phyloP scores from a whole-genome alignment of 1,140 invertebrate genomes.

The Pseudobourletiella spinata region DNA sequence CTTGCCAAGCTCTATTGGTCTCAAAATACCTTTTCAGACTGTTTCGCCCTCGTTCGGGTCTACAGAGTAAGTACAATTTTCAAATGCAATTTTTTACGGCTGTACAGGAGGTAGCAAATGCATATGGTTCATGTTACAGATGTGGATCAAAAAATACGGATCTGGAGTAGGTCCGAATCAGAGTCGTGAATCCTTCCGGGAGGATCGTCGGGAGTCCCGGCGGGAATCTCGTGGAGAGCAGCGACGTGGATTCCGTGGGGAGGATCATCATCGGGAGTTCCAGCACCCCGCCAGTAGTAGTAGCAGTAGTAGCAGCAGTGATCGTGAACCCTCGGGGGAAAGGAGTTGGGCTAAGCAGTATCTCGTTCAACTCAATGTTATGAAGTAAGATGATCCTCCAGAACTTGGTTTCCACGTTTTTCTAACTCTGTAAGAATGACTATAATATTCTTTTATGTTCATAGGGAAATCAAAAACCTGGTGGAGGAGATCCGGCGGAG shows the following conservation, averaged over 20 bases:
- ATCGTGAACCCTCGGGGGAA: too few relatives aligned
- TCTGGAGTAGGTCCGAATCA: too few relatives aligned
- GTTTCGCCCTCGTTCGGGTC: conserved; percentile 68
- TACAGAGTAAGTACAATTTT: conserved; percentile 52
- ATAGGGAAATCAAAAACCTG: conserved; percentile 24
- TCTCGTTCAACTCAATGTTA: conserved; percentile 57
- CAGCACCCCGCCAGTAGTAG: too few relatives aligned
- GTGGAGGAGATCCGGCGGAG: conserved; percentile 25
- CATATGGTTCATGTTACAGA: neutral
- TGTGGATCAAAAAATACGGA: too few relatives aligned
- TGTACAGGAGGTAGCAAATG: too few relatives aligned
- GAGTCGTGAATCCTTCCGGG: too few relatives aligned
- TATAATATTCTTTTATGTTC: neutral
- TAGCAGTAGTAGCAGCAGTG: too few relatives aligned
- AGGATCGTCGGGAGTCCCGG: too few relatives aligned
- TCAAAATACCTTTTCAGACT: conserved; percentile 71
- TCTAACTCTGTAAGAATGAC: neutral
- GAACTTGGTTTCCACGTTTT: too few relatives aligned
- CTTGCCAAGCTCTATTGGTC: conserved; percentile 71
- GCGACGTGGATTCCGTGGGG: too few relatives aligned
- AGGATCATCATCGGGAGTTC: too few relatives aligned
- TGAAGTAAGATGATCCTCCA: conserved; percentile 21
- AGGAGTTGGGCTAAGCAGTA: conserved; percentile 59
- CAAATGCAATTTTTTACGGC: neutral
- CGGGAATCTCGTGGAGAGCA: too few relatives aligned